phyloP scores from a whole-genome alignment of 2,888 invertebrate species.

The Acrocyrtus sp. region DNA sequence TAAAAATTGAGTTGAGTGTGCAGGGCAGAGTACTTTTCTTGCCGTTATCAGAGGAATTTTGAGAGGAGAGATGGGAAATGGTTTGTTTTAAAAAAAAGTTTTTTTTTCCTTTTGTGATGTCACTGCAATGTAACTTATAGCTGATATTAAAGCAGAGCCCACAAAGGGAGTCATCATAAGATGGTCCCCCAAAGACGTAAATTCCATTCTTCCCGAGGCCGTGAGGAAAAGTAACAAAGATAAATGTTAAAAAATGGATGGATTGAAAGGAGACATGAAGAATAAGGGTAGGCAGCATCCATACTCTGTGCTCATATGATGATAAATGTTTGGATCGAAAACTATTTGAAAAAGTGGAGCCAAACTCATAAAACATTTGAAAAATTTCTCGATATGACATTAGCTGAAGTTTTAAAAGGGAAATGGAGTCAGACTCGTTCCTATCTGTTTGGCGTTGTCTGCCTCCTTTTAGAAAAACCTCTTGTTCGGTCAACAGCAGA shows the following conservation, averaged over 20 bases:
- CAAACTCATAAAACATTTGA: constrained; percentile 50
- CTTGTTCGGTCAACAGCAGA: constrained; percentile 43
- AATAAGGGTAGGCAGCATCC: background rate
- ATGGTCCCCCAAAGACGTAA: no score
- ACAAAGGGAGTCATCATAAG: no score
- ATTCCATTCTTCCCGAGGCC: no score
- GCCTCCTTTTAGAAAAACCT: constrained; percentile 37
- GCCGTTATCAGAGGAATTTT: no score
- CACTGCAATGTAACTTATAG: no score
- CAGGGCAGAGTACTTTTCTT: no score
- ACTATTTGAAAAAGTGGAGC: constrained; percentile 43
- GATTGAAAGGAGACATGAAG: background rate
- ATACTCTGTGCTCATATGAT: constrained; percentile 8
- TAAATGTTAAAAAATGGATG: no score
- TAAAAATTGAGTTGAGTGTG: no score
- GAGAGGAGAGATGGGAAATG: no score
- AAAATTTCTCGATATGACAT: constrained; percentile 53
- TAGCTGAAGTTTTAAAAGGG: constrained; percentile 46
- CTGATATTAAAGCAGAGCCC: no score
- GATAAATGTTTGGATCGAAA: constrained; percentile 42
- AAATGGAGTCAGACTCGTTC: constrained; percentile 44
- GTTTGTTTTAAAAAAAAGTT: no score
- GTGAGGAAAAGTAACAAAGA: no score
- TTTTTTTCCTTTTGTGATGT: background rate
- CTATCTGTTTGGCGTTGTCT: constrained; percentile 33